Conservation (phyloP, 1,140 invertebrate genomes). For the Caenorhabditis inopinata region DNA sequence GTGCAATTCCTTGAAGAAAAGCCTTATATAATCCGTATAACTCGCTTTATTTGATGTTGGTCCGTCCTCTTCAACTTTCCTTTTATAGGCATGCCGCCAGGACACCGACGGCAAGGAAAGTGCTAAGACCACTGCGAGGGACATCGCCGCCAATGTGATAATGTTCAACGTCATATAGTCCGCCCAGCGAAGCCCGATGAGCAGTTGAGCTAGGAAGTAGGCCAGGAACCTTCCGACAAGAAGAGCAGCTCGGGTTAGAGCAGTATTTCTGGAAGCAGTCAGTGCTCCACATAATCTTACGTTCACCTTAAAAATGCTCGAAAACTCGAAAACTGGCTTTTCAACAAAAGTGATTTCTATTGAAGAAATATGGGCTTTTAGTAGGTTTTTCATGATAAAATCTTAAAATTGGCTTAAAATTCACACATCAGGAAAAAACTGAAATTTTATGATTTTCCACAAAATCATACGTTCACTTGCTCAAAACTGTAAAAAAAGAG, state of each 20-base stretch:
- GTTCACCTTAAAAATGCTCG: too few species aligned
- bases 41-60: neutral
- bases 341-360: too few species aligned
- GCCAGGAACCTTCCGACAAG: slow-evolving; percentile 75
- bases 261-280: slow-evolving; percentile 78
- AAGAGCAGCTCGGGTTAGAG: slow-evolving; percentile 76
- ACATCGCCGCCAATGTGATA: slow-evolving; percentile 74
- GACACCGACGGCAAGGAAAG: slow-evolving; percentile 76
- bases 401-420: too few species aligned
- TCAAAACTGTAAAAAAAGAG: too few species aligned
- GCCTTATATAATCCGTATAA: slow-evolving; percentile 50
- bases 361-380: too few species aligned
- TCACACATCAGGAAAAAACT: too few species aligned
- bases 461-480: too few species aligned
- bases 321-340: too few species aligned
- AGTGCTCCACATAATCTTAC: too few species aligned
- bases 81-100: slow-evolving; percentile 76
- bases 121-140: slow-evolving; percentile 76
- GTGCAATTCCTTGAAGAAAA: slow-evolving; percentile 69
- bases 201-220: slow-evolving; percentile 73
- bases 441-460: too few species aligned
- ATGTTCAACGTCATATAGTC: slow-evolving; percentile 75
- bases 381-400: too few species aligned
- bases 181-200: slow-evolving; percentile 72
- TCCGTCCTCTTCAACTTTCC: slow-evolving; percentile 23